Conservation (phyloP, 2,888 invertebrate species). For the Mesorhabditis spiculigera region DNA sequence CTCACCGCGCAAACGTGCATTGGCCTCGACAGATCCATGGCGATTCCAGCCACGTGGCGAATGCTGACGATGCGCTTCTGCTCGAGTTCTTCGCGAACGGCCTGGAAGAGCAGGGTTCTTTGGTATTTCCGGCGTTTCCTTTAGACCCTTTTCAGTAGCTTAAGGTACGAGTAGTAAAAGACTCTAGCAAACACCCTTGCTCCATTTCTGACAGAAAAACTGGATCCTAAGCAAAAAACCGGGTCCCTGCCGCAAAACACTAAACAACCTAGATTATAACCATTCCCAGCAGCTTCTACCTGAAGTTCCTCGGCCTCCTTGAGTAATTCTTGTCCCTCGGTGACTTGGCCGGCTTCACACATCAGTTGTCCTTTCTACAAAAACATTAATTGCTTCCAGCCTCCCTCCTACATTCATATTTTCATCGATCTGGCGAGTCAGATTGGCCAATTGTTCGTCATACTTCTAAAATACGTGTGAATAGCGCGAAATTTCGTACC, state of each 20-base stretch:
- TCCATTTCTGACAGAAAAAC: too few species aligned
- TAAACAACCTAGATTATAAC: not conserved
- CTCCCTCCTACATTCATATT: not conserved
- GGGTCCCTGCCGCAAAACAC: too few species aligned
- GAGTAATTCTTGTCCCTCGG: not conserved
- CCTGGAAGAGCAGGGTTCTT: too few species aligned
- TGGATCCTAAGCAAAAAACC: too few species aligned
- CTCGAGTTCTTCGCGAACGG: too few species aligned
- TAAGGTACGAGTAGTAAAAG: too few species aligned
- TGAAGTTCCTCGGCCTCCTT: not conserved
- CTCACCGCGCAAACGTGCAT: slow-evolving; percentile 5
- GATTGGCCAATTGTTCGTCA: not conserved
- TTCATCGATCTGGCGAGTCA: not conserved
- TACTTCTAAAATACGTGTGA: not conserved
- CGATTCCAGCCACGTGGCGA: not conserved
- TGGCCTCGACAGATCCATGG: not conserved
- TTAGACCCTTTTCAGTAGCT: too few species aligned
- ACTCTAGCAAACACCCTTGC: too few species aligned
- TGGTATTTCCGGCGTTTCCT: too few species aligned
- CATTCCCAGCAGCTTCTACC: not conserved
- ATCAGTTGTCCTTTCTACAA: not conserved
- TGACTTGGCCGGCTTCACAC: not conserved
- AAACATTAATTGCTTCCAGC: not conserved
- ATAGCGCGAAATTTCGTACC: not conserved
- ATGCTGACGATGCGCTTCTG: not conserved